Evolutionary conservation across 2,797 vertebrate species (phyloP), one percentile per base, ranked within the genome.

Genomic region (Acrossocheilus wenchowensis): DNA sequence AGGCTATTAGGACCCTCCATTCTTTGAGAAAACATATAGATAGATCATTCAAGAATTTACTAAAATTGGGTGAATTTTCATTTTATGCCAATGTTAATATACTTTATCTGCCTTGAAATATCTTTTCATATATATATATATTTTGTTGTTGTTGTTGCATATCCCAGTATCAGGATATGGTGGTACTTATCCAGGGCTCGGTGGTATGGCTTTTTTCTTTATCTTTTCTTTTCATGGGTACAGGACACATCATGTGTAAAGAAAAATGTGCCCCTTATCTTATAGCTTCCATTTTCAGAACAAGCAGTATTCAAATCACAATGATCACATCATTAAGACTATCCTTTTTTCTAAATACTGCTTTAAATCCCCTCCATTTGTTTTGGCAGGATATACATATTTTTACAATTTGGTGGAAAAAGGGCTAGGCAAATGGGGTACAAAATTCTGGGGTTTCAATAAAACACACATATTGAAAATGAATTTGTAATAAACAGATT

Each of bases 131-230:
- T 30, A 5, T 36, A 30, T 30, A 30, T 30, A 5, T 36, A 26
- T 12, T 60, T 60, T 8, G 11, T 45, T 43, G 1, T 9, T 43
- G 2, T 48, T 48, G 12, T 48, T 62, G 10, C 12, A n/a, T 26
- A 62, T 62, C 10, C 57, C 57, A 26, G 23, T 4, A 62, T 5
- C 9, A 57, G 19, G 52, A 57, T 8, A 21, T 54, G 6, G 6
- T 62, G 23, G 23, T 4, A 7, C 1, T 50, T 0, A 11, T 34
- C 26, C 26, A 75, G 8, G 2, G 15, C 5, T 5, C 0, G 0
- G 0, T 10, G n/a, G 73, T 75, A 50, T 30, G 72, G n/a, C 2
- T 48, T 73, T 26, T 45, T n/a, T 15, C 6, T 15, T 14, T 45
- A 5, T 6, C 17, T 21, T 21, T 54, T 54, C 21, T n/a, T n/a